Evolutionary conservation across 2,113 vertebrate species (phyloP).

Genomic region (Limnothrissa miodon): DNA sequence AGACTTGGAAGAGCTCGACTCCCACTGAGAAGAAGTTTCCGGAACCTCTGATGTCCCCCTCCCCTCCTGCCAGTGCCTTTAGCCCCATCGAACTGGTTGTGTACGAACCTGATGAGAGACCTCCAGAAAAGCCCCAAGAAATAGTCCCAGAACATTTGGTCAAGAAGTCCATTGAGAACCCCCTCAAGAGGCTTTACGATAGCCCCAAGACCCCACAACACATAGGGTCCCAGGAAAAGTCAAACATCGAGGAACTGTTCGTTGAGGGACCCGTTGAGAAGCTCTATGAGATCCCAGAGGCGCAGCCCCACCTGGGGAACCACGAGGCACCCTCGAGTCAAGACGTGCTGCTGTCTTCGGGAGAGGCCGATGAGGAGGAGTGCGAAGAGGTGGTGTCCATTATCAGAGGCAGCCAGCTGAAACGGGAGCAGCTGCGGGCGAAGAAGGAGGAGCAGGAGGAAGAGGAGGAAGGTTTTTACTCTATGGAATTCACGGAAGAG

Average conservation of each 20-base stretch:
- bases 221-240: not conserved
- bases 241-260: not conserved
- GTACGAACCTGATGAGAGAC: slow-evolving; percentile 33
- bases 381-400: slow-evolving; percentile 63
- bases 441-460: not conserved
- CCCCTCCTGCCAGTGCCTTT: not conserved
- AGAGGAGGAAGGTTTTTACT: slow-evolving; percentile 47
- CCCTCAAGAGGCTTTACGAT: not conserved
- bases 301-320: not conserved
- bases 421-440: slow-evolving; percentile 28
- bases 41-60: not conserved
- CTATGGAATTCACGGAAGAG: slow-evolving; percentile 54
- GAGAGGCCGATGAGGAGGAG: slow-evolving; percentile 69
- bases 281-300: not conserved
- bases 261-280: not conserved
- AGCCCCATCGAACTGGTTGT: slow-evolving; percentile 42
- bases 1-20: slow-evolving; percentile 10
- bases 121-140: not conserved
- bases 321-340: not conserved
- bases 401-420: slow-evolving; percentile 54
- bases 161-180: no score
- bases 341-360: slow-evolving; percentile 41
- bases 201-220: not conserved
- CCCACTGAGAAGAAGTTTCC: not conserved
- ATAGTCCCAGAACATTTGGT: no score